These are phyloP conservation scores for Thaleichthys pacificus DNA, from an alignment of 2,797 vertebrate genomes.

Conservation along the genomic window DNA sequence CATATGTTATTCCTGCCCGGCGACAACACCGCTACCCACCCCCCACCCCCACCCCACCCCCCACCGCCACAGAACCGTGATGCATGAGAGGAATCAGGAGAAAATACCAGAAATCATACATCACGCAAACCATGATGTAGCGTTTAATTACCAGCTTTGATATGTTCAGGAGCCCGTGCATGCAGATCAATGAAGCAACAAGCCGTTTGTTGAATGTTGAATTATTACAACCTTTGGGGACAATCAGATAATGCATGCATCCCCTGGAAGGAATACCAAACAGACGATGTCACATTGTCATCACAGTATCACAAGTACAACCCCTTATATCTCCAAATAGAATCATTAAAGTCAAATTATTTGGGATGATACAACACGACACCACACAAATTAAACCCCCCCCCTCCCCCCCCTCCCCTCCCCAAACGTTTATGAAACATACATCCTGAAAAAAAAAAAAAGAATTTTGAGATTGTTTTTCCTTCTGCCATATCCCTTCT, in stretches of 20 bases:
- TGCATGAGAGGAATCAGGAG: constrained; percentile 34
- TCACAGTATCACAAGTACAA: neutral
- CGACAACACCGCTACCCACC: too few species aligned
- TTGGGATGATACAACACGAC: too few species aligned
- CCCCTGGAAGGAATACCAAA: constrained; percentile 26
- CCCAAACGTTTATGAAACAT: too few species aligned
- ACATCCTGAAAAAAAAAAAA: too few species aligned
- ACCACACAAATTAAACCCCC: too few species aligned
- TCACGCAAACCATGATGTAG: constrained; percentile 17
- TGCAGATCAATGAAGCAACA: constrained; percentile 47
- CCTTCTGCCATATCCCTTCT: constrained; percentile 30
- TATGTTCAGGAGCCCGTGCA: constrained; percentile 27
- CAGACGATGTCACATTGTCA: constrained; percentile 2
- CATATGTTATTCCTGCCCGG: neutral
- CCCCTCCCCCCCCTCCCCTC: too few species aligned
- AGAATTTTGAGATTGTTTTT: too few species aligned
- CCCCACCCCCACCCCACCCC: neutral
- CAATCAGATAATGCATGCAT: constrained; percentile 43
- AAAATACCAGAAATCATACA: neutral
- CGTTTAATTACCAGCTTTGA: constrained; percentile 31
- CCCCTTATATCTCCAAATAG: neutral
- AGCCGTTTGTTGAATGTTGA: constrained; percentile 35
- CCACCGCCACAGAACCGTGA: constrained; percentile 29
- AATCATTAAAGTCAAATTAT: neutral
- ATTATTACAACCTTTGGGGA: constrained; percentile 21